These are phyloP conservation scores for Teleopsis dalmanni DNA, from an alignment of 1,140 invertebrate species.

Conservation along the genomic window DNA sequence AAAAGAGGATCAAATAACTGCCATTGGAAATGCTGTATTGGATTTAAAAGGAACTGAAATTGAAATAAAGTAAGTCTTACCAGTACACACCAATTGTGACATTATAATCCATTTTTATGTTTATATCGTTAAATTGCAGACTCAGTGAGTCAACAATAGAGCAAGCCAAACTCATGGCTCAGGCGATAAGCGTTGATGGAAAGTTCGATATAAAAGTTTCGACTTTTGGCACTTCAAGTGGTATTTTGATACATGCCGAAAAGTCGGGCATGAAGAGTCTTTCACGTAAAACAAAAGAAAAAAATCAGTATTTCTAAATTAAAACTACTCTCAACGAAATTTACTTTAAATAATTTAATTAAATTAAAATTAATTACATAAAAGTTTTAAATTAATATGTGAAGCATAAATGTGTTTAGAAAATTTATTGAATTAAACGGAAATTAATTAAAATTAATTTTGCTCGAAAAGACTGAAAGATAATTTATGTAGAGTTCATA, in stretches of 20 bases:
- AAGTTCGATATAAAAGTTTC: constrained; percentile 18
- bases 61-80: constrained; percentile 18
- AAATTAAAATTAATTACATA: no score
- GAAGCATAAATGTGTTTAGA: no score
- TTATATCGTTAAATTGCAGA: constrained; percentile 7
- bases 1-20: constrained; percentile 16
- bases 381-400: no score
- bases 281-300: constrained; percentile 11
- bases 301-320: no score
- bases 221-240: constrained; percentile 18
- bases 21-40: constrained; percentile 14
- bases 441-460: no score
- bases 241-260: constrained; percentile 16
- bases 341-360: no score
- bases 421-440: no score
- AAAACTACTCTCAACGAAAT: no score
- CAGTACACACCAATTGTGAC: not conserved
- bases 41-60: constrained; percentile 15
- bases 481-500: no score
- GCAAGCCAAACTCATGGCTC: constrained; percentile 14
- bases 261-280: constrained; percentile 14
- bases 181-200: constrained; percentile 15
- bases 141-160: constrained; percentile 18
- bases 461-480: no score
- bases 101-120: not conserved